Evolutionary conservation across 1,140 invertebrate genomes (phyloP).

Genomic region (Drosophila littoralis): DNA sequence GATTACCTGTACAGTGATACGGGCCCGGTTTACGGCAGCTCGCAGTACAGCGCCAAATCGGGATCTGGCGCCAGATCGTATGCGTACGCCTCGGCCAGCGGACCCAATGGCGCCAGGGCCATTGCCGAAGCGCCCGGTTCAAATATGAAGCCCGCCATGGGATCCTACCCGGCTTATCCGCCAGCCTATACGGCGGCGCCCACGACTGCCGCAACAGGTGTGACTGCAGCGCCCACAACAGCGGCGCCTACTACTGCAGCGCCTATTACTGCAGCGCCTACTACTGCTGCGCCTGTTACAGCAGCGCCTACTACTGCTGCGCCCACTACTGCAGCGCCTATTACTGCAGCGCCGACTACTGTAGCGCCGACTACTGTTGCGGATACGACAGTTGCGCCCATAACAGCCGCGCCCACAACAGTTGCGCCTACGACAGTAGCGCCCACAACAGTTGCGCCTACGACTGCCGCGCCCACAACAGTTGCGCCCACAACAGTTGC

Average conservation of each 20-base stretch:
- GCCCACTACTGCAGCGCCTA: neutral
- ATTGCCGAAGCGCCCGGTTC: constrained; percentile 57
- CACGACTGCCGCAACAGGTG: neutral
- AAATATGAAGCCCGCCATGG: neutral
- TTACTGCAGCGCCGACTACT: neutral
- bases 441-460: neutral
- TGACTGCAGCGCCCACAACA: neutral
- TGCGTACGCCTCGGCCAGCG: constrained; percentile 58
- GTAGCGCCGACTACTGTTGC: neutral
- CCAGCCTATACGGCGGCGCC: constrained; percentile 21
- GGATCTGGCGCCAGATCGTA: constrained; percentile 23
- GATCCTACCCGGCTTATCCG: constrained; percentile 18
- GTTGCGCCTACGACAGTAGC: neutral
- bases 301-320: neutral
- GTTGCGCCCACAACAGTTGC: constrained; percentile 1
- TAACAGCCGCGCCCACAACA: neutral
- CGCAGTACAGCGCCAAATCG: neutral
- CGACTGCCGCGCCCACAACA: neutral
- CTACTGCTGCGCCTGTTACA: constrained; percentile 5
- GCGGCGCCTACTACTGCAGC: neutral
- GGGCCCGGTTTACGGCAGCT: neutral
- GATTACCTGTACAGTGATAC: constrained; percentile 8
- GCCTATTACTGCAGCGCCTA: neutral
- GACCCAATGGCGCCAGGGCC: constrained; percentile 56
- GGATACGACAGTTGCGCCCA: neutral